Evolutionary conservation across 2,797 vertebrate species (phyloP), one percentile per base, ranked within the genome.

Genomic region (Tokudaia muenninki): DNA sequence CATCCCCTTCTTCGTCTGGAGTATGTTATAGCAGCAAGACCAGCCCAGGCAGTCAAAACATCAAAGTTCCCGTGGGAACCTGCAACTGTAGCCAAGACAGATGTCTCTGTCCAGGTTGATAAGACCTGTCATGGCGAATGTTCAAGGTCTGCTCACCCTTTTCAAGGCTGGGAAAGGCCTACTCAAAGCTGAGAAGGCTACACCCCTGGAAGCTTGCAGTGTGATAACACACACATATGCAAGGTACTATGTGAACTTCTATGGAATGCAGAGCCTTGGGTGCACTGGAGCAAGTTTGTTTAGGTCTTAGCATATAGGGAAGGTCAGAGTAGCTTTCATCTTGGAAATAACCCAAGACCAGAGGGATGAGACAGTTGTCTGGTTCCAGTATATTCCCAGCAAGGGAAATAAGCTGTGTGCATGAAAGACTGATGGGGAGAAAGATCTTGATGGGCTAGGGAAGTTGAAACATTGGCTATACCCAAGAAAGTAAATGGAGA

Each of bases 361-460:
- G 8, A 72, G 75, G 19, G 19, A 26, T 7, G 22, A 47, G 12
- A 37, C 19, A 47, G 9, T 59, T 47, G 52, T 9, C 9, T 6
- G 21, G 2, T 26, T 47, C 37, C 31, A 3, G 24, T 7, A 72
- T 2, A 2, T 50, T 67, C 47, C 21, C 44, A 21, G 52, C 2
- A 47, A 37, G 86, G 3, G 22, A 7, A 34, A 7, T 0, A 24
- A 34, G 37, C 19, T 57, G 14, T 3, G 0, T 14, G 0, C 1
- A 14, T 8, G 4, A 34, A 81, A 12, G 37, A 24, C 29, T 67
- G 65, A 12, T 3, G 70, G 37, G 4, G 1, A 75, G 16, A 67
- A 61, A 82, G 41, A 34, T 13, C 11, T 7, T 5, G 26, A 86
- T 47, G 78, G 57, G 6, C 41, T n/a, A 78, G 83, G 75, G 80